Conservation (phyloP, 92 coral and sea anemone genomes). For the Montipora capitata region DNA sequence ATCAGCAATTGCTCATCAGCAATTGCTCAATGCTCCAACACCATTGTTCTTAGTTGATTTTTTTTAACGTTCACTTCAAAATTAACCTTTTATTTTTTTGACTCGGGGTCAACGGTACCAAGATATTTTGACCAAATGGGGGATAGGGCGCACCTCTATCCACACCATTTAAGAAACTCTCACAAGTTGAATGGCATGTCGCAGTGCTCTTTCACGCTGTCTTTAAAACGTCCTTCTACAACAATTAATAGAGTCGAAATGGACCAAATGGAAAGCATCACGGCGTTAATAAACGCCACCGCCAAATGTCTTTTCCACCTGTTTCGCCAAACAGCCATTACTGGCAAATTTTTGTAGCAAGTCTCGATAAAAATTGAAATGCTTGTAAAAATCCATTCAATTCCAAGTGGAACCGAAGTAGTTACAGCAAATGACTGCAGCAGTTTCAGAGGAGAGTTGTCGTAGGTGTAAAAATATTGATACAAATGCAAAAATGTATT, state of each 20-base stretch:
- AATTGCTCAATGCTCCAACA: too few relatives aligned
- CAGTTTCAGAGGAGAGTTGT: neutral
- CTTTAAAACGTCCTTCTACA: neutral
- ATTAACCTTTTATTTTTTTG: too few relatives aligned
- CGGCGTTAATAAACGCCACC: neutral
- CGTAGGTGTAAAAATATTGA: neutral
- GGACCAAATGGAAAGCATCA: neutral
- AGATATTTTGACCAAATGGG: neutral
- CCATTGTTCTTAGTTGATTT: too few relatives aligned
- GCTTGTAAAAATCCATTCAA: constrained; percentile 33
- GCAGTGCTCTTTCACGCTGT: constrained; percentile 2
- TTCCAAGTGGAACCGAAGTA: neutral
- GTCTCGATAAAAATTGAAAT: constrained; percentile 17
- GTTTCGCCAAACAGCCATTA: constrained; percentile 20
- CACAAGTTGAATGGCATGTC: constrained; percentile 3
- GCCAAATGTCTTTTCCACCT: constrained; percentile 7
- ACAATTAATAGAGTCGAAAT: neutral
- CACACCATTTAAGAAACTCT: neutral
- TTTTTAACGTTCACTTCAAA: too few relatives aligned
- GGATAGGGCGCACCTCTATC: neutral
- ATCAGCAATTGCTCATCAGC: too few relatives aligned
- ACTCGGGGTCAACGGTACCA: too few relatives aligned
- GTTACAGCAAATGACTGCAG: neutral
- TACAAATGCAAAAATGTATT: constrained; percentile 9
- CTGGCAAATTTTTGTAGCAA: constrained; percentile 25